phyloP scores from a whole-genome alignment of 2,113 vertebrate species.

The Nettapus auritus region DNA sequence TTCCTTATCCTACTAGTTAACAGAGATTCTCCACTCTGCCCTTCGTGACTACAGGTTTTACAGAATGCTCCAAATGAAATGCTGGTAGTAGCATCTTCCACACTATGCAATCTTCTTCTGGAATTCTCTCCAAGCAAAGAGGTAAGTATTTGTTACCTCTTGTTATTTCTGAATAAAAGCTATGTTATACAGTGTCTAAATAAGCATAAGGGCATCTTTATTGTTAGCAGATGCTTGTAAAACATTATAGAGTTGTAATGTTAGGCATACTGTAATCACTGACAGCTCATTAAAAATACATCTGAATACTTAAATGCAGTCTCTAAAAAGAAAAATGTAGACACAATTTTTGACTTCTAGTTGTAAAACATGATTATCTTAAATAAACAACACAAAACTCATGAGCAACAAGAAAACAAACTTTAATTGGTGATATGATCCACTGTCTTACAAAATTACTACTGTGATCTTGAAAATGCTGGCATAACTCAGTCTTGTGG shows the following conservation, averaged over 20 bases:
- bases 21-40: background rate
- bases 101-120: constrained; percentile 97
- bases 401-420: background rate
- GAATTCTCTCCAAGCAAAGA: constrained; percentile 99
- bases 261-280: background rate
- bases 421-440: background rate
- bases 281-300: background rate
- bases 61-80: constrained; percentile 99
- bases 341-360: background rate
- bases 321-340: background rate
- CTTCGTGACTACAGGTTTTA: constrained; percentile 82
- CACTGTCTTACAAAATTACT: background rate
- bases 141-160: constrained; percentile 78
- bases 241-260: background rate
- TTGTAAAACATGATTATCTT: background rate
- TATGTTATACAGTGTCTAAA: background rate
- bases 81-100: constrained; percentile 96
- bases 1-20: background rate
- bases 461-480: background rate
- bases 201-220: background rate
- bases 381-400: background rate
- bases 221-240: background rate
- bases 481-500: background rate
- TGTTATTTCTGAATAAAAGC: background rate
- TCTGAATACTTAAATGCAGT: background rate